Evolutionary conservation across 2,888 invertebrate genomes (phyloP).

Genomic region (Cheilosia variabilis): DNA sequence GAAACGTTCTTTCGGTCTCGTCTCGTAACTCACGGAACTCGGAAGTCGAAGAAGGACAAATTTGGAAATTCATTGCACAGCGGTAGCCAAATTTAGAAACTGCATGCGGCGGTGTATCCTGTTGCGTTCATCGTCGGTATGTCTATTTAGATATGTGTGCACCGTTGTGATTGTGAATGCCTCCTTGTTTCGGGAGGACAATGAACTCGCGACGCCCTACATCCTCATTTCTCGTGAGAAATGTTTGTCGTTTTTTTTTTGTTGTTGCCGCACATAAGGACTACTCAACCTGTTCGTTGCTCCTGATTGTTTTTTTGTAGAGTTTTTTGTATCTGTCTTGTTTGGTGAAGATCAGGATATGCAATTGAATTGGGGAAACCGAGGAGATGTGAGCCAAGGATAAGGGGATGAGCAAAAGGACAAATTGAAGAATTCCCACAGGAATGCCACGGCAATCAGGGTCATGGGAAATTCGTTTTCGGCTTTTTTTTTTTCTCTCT

Average conservation of each 20-base stretch:
- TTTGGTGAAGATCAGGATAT: constrained; percentile 39
- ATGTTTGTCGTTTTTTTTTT: constrained; percentile 15
- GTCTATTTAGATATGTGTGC: constrained; percentile 47
- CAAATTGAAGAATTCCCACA: constrained; percentile 74
- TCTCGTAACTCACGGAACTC: constrained; percentile 60
- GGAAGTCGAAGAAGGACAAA: constrained; percentile 66
- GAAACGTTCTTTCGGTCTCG: constrained; percentile 25
- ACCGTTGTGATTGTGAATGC: constrained; percentile 22
- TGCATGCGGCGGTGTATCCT: constrained; percentile 55
- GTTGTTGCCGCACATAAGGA: constrained; percentile 30
- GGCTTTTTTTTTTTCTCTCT: constrained; percentile 25
- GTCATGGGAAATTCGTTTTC: constrained; percentile 64
- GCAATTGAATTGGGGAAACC: constrained; percentile 21
- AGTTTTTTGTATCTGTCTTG: constrained; percentile 5
- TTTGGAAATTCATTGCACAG: constrained; percentile 53
- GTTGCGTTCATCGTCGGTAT: constrained; percentile 54
- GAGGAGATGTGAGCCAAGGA: constrained; percentile 37
- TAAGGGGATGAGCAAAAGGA: constrained; percentile 42
- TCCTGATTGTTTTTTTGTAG: constrained; percentile 52
- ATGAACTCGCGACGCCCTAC: constrained; percentile 52
- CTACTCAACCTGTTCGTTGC: constrained; percentile 67
- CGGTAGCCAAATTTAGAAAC: constrained; percentile 69
- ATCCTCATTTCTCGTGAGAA: constrained; percentile 60
- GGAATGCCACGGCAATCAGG: constrained; percentile 67
- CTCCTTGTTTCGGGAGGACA: constrained; percentile 36